A percentile compares a stretch with the other conserved stretches of the same genome.
Evolutionary conservation across 1,140 invertebrate genomes (phyloP).

Genomic region (Cherax quadricarinatus): DNA sequence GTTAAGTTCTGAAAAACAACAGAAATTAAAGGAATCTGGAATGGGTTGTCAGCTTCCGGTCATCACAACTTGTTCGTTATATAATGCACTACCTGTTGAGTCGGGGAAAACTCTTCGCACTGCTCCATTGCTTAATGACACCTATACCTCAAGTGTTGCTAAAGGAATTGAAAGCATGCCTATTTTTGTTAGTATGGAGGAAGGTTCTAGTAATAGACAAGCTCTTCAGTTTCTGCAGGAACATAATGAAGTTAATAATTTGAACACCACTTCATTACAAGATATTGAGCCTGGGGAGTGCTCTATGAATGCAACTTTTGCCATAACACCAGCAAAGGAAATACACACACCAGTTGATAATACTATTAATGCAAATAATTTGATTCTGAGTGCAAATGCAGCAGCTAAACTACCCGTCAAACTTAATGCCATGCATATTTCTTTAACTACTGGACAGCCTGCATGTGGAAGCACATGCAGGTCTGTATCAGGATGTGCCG

Average conservation of each 20-base stretch:
- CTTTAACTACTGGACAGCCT: too few species aligned
- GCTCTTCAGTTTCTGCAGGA: background rate
- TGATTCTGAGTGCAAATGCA: slow-evolving; percentile 1
- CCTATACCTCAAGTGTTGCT: background rate
- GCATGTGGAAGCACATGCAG: too few species aligned
- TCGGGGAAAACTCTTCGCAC: too few species aligned
- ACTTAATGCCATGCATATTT: background rate
- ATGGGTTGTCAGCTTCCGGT: background rate
- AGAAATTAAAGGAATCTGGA: background rate
- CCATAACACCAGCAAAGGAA: slow-evolving; percentile 22
- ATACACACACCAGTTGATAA: background rate
- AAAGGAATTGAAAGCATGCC: background rate
- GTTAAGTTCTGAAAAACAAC: background rate
- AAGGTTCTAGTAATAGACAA: background rate
- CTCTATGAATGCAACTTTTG: slow-evolving; percentile 33
- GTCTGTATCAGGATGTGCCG: background rate
- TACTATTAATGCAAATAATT: background rate
- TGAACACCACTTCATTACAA: slow-evolving; percentile 20
- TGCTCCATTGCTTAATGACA: too few species aligned
- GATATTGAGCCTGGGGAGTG: slow-evolving; percentile 32
- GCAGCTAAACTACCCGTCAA: background rate
- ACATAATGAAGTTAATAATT: background rate
- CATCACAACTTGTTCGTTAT: background rate
- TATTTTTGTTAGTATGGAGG: slow-evolving; percentile 24
- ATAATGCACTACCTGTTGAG: background rate